Evolutionary conservation across 2,113 vertebrate species (phyloP), one percentile per base, ranked within the genome.

Genomic region (Nematolebias whitei): DNA sequence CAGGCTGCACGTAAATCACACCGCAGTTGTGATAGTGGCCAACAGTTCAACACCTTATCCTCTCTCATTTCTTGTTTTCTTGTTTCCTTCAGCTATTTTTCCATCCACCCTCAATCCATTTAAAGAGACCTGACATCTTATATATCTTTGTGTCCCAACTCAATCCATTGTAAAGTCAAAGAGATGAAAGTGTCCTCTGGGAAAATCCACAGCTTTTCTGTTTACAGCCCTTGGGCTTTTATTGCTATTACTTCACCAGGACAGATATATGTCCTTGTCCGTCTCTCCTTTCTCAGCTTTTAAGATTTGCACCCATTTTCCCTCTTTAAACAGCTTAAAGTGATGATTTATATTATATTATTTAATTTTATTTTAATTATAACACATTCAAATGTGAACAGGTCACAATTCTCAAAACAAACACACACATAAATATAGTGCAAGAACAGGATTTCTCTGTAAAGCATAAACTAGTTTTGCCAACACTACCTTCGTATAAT

Each of bases 201-300:
- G 83, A 79, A 79, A 81, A 76, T 74, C 57, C 60, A 53, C 38
- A 56, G 74, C 79, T 82, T 60, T 47, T 73, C 68, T 70, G 47
- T 85, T 88, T 80, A 84, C 74, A 74, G 73, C 56, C 63, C 49
- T 39, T 14, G 35, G 59, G 83, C 72, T 80, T 82, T 82, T 74
- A 79, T 62, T 72, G 63, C 76, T 78, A 84, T 85, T 82, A 76
- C 80, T 83, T 86, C 66, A 73, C 49, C 29, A 23, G 52, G 48
- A 68, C 57, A 63, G 39, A 79, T 79, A 26, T 68, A 43, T 18
- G 13, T 41, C 4, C 50, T 48, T 71, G 18, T 43, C 19, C 64
- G 29, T 68, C 9, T 29, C 15, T 56, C 14, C 24, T 51, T 12
- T 16, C 35, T 61, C 55, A 11, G 16, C 43, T 45, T 19, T 47